These are phyloP conservation scores for Lithophane leautieri DNA, from an alignment of 2,888 invertebrate genomes.

Conservation along the genomic window DNA sequence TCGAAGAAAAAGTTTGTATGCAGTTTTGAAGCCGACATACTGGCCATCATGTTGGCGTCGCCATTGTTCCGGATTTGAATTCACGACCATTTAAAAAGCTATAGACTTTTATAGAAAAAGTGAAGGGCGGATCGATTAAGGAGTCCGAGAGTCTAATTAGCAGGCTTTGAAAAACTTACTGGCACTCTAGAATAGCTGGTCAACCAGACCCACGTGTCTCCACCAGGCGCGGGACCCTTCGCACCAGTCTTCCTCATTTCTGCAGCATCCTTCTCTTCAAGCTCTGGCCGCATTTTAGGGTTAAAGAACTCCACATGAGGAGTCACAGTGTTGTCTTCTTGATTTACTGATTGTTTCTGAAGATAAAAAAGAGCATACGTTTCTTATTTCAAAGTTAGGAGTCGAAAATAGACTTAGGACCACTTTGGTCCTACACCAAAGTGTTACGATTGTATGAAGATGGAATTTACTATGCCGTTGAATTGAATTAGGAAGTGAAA, in stretches of 20 bases:
- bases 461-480: slow-evolving; percentile 36
- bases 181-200: slow-evolving; percentile 96
- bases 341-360: slow-evolving; percentile 84
- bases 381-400: background rate
- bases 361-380: background rate
- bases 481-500: slow-evolving; percentile 32
- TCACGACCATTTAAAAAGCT: background rate
- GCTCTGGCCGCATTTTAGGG: slow-evolving; percentile 92
- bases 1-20: background rate
- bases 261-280: slow-evolving; percentile 92
- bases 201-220: slow-evolving; percentile 96
- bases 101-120: background rate
- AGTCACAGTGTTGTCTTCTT: slow-evolving; percentile 89
- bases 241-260: slow-evolving; percentile 91
- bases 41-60: background rate
- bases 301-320: slow-evolving; percentile 94
- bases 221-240: slow-evolving; percentile 93
- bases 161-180: slow-evolving; percentile 82
- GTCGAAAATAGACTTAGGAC: background rate
- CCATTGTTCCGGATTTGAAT: background rate
- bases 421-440: background rate
- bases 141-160: no score
- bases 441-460: slow-evolving; percentile 1
- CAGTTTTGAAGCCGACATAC: background rate
- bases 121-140: no score